phyloP scores from a whole-genome alignment of 2,113 vertebrate species.

The Pandion haliaetus region DNA sequence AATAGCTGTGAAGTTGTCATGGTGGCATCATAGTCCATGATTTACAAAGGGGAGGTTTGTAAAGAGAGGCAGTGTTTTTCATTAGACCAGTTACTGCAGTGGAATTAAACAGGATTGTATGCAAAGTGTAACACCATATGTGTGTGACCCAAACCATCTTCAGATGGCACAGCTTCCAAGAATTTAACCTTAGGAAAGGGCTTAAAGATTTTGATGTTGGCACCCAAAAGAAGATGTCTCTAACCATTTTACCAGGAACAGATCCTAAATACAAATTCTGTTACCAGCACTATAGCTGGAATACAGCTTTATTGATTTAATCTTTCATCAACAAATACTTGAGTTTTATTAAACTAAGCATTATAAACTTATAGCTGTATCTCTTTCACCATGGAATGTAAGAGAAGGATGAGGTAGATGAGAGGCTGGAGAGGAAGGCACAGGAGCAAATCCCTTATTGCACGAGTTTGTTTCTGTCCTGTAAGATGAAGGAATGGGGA shows the following conservation, averaged over 20 bases:
- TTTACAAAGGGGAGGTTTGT: neutral
- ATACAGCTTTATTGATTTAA: neutral
- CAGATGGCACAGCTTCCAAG: neutral
- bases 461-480: neutral
- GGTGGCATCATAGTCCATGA: neutral
- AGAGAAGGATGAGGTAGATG: neutral
- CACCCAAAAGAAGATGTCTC: neutral
- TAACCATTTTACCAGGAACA: neutral
- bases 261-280: neutral
- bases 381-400: neutral
- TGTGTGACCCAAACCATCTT: neutral
- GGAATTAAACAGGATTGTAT: neutral
- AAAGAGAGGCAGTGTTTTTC: neutral
- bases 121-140: accelerated
- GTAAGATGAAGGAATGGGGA: neutral
- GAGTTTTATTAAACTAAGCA: neutral
- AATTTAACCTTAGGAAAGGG: neutral
- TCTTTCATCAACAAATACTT: neutral
- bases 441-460: neutral
- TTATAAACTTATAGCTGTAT: neutral
- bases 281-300: neutral
- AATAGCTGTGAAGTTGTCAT: neutral
- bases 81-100: neutral
- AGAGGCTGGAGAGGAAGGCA: neutral
- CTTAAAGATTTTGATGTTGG: neutral